A percentile compares a stretch with the other conserved stretches of the same genome.
Evolutionary conservation across 2,113 vertebrate species (phyloP).

Genomic region (Solea senegalensis): DNA sequence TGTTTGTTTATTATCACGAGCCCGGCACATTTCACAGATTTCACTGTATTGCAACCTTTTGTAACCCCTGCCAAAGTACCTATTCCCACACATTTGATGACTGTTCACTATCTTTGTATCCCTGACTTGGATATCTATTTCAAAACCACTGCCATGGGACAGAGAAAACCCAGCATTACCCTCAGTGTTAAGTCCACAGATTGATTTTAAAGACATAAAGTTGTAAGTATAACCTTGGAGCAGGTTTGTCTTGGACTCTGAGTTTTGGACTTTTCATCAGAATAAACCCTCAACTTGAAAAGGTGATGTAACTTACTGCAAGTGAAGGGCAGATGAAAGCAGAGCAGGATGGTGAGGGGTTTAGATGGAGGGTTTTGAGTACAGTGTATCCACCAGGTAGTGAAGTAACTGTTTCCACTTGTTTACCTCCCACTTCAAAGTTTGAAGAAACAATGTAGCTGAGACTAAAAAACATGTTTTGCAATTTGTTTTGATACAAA

Average conservation of each 20-base stretch:
- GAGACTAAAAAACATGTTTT: neutral
- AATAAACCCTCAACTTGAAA: neutral
- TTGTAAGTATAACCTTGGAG: constrained; percentile 45
- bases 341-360: neutral
- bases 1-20: constrained; percentile 32
- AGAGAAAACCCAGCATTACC: constrained; percentile 53
- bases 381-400: constrained; percentile 7
- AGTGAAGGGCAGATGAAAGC: constrained; percentile 14
- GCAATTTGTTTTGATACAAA: neutral
- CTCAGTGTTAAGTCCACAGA: constrained; percentile 37
- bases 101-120: constrained; percentile 45
- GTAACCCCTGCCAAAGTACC: constrained; percentile 9
- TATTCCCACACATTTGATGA: constrained; percentile 35
- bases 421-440: constrained; percentile 13
- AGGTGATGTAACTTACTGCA: constrained; percentile 42
- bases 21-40: constrained; percentile 38
- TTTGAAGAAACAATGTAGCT: constrained; percentile 16
- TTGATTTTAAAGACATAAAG: constrained; percentile 53
- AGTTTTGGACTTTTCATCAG: constrained; percentile 11
- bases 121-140: constrained; percentile 53
- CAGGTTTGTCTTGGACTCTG: constrained; percentile 25
- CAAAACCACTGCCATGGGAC: constrained; percentile 55
- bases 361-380: constrained; percentile 11
- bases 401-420: constrained; percentile 4
- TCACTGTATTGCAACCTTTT: constrained; percentile 40